A percentile compares a stretch with the other conserved stretches of the same genome.
Evolutionary conservation across 2,797 vertebrate genomes (phyloP).

Genomic region (Eleutherodactylus coqui): DNA sequence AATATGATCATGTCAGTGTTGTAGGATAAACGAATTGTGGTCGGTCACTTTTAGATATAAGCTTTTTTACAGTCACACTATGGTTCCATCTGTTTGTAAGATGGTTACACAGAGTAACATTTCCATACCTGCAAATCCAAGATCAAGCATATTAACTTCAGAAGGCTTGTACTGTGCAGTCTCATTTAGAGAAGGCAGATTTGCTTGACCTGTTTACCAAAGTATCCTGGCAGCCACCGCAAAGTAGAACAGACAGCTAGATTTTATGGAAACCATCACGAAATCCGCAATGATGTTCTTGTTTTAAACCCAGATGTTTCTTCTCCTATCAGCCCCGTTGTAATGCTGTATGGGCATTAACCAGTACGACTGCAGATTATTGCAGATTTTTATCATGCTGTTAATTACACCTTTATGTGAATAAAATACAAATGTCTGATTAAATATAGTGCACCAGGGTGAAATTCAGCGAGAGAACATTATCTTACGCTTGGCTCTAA

Average conservation of each 20-base stretch:
- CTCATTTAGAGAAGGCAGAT: neutral
- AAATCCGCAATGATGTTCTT: neutral
- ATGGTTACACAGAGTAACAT: neutral
- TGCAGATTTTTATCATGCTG: constrained; percentile 31
- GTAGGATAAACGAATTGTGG: neutral
- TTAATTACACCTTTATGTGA: constrained; percentile 27
- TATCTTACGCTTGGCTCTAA: constrained; percentile 12
- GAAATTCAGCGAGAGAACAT: constrained; percentile 15
- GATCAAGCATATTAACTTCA: neutral
- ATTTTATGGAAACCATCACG: constrained; percentile 24
- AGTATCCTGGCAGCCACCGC: constrained; percentile 15
- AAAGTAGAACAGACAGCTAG: constrained; percentile 7
- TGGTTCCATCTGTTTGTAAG: neutral
- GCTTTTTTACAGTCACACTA: neutral
- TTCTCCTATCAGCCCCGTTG: neutral
- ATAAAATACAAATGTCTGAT: constrained; percentile 32
- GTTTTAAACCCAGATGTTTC: constrained; percentile 8
- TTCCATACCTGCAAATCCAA: neutral
- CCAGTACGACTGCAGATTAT: constrained; percentile 3
- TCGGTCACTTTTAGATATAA: neutral
- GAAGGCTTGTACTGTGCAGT: neutral
- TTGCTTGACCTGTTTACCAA: constrained; percentile 31
- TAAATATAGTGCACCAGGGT: constrained; percentile 28
- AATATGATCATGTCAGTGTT: neutral
- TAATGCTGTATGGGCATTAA: neutral